Conservation (phyloP, 2,888 invertebrate genomes). For the Erebia ligea region DNA sequence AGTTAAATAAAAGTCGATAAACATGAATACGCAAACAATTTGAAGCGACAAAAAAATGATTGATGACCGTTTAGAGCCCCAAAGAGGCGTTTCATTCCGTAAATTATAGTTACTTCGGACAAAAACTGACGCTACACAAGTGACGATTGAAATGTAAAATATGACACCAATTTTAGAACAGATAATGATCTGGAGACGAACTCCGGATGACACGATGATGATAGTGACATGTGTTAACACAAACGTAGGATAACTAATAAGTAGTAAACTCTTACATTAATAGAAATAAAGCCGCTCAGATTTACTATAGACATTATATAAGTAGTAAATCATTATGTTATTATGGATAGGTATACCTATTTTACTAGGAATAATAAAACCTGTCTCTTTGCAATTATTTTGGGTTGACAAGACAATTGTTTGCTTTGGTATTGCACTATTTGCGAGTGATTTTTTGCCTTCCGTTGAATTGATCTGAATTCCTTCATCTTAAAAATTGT, state of each 20-base stretch:
- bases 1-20: constrained; percentile 23
- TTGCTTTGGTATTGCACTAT: too few relatives aligned
- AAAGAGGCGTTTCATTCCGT: constrained; percentile 28
- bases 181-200: constrained; percentile 1
- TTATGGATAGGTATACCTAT: too few relatives aligned
- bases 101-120: constrained; percentile 32
- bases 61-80: constrained; percentile 35
- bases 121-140: constrained; percentile 14
- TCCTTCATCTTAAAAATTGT: too few relatives aligned
- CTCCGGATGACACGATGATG: not conserved
- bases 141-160: constrained; percentile 22
- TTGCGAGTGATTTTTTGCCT: too few relatives aligned
- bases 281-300: too few relatives aligned
- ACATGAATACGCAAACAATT: constrained; percentile 28
- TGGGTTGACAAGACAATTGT: too few relatives aligned
- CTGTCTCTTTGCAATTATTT: too few relatives aligned
- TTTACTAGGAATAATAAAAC: too few relatives aligned
- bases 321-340: too few relatives aligned
- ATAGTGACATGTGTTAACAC: constrained; percentile 10
- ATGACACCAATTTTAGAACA: constrained; percentile 5
- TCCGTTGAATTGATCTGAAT: too few relatives aligned
- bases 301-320: too few relatives aligned
- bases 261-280: not conserved
- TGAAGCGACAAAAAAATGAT: constrained; percentile 42
- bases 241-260: not conserved